Conservation (phyloP, 2,888 invertebrate genomes). For the Spilarctia lutea region DNA sequence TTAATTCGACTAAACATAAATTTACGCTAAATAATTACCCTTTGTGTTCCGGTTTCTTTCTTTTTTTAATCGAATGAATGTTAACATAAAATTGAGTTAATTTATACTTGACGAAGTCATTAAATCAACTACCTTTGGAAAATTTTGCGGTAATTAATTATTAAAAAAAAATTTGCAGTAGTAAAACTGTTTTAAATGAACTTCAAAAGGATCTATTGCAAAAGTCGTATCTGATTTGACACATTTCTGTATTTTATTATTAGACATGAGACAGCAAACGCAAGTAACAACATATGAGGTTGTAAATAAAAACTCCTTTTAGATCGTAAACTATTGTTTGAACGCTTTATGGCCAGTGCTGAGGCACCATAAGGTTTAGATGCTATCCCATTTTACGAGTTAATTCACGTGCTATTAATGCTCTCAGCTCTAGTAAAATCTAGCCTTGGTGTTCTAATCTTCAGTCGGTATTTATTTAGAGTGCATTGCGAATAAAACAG, state of each 20-base stretch:
- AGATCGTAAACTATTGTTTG: constrained; percentile 42
- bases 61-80: too few relatives aligned
- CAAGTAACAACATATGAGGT: constrained; percentile 19
- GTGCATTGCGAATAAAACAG: background rate
- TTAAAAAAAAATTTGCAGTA: background rate
- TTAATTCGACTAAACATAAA: background rate
- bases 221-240: background rate
- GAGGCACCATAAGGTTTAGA: constrained; percentile 36
- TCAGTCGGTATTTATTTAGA: constrained; percentile 15
- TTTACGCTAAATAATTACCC: background rate
- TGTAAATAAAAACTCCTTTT: constrained; percentile 35
- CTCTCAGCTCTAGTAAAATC: constrained; percentile 12
- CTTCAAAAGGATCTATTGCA: background rate
- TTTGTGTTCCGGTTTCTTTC: background rate
- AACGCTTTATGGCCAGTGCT: constrained; percentile 39
- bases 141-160: background rate
- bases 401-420: constrained; percentile 41
- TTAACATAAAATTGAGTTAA: background rate
- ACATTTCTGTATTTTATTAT: background rate
- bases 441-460: constrained; percentile 10
- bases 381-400: constrained; percentile 37
- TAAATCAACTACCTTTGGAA: background rate
- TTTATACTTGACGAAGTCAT: background rate
- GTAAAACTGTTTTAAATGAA: background rate
- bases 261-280: background rate